Conservation (phyloP, 2,113 vertebrate species). For the Mesoclemmys tuberculata region DNA sequence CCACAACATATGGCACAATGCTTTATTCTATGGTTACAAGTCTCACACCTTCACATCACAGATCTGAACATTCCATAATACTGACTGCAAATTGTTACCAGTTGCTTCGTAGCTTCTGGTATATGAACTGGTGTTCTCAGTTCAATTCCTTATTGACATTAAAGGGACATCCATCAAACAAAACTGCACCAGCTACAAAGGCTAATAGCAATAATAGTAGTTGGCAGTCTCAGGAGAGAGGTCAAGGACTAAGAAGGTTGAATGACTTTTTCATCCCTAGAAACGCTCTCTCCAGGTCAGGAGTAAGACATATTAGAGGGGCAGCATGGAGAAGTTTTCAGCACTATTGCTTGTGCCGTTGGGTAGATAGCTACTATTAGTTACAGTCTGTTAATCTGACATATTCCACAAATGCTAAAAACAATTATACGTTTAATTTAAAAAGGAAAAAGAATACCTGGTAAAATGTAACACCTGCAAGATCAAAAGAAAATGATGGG, state of each 20-base stretch:
- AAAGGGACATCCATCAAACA: background rate
- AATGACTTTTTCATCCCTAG: background rate
- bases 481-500: background rate
- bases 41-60: background rate
- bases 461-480: background rate
- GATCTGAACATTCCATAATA: background rate
- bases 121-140: background rate
- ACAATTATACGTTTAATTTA: background rate
- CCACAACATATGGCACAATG: background rate
- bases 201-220: background rate
- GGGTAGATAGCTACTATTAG: background rate
- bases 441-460: background rate
- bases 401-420: background rate
- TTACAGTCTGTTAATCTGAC: background rate
- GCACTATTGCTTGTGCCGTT: rapidly evolving
- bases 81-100: background rate
- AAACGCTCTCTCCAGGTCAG: background rate
- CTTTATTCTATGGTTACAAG: background rate
- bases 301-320: rapidly evolving
- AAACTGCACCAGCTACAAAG: background rate
- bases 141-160: background rate
- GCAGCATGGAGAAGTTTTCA: background rate
- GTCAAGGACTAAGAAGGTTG: background rate
- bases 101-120: background rate
- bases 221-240: background rate